Base-by-base conservation (phyloP, 2,113 vertebrate species). In the Zapornia atra region DNA sequence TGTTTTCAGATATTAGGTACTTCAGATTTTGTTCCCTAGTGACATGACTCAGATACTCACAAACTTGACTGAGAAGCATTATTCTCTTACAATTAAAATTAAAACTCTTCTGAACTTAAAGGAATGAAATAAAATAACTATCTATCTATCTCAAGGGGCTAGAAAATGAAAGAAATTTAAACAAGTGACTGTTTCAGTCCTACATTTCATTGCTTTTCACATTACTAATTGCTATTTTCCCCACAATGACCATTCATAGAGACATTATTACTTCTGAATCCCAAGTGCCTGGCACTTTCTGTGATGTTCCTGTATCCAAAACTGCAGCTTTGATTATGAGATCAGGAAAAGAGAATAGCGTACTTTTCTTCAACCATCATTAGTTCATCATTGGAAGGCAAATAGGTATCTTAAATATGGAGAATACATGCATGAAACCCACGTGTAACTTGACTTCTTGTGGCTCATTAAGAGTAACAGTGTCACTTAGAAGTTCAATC, bases 1-100 rank as follows among this genome's bases (percentile, higher is more conserved):
- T 92, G 90, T 96, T 96, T 96, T 93, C 71, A 83, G 50, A 21
- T 34, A 66, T 44, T 76, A 88, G 56, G 16, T 73, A 80, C 26
- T 82, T 92, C 17, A 38, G 79, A 64, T 92, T 94, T 90, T 92
- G 75, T 78, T 33, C 59, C 51, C 71, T 89, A 2, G 5, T 95
- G 79, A 80, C 0, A 6, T 88, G 90, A 96, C 71, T 91, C 87
- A 95, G 82, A 91, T 63, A 83, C 70, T 85, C 70, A 85, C 50
- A 78, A 36, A 65, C 29, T 56, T 80, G 54, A 82, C 54, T 94
- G 75, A 90, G 65, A 21, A 86, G 38, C 86, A 89, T 42, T 78
- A 34, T 42, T 44, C 13, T 56, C 15, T 68, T 64, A 48, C 15
- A 92, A 46, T 65, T 86, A 79, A 82, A 92, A 90, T 69, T 68